Base-by-base conservation (phyloP, 2,888 invertebrate genomes). In the Orchesellides sinensis region DNA sequence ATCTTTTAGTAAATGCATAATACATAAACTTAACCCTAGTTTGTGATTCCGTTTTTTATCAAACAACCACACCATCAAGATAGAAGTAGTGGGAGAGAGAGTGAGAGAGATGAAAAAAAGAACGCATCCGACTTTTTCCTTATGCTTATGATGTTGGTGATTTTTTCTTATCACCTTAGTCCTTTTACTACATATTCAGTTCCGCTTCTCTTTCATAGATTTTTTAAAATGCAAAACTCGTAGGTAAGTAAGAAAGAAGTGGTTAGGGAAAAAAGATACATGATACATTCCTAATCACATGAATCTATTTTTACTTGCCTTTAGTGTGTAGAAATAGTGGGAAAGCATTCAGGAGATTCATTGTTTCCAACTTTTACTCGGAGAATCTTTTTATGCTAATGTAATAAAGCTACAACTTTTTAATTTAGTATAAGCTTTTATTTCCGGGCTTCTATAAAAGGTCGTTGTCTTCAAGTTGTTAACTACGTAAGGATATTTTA, bases 341-440 rank as follows among this genome's bases (percentile, higher is more conserved):
- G n/a, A 59, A 49, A 47, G 66, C 45, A 47, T 25, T 40, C n/a
- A 25, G 19, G 61, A 81, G 68, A 82, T 75, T 75, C 82, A 82
- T 82, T 75, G 82, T 82, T 82, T 75, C 70, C 65, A 82, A 82
- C 82, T 75, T 82, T n/a, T n/a, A 80, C 80, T 81, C 66, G 56
- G 70, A 75, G 75, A 82, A 75, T 75, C 75, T 82, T 81, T 82
- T 82, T 82, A 82, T 82, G 82, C 82, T 82, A 82, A 82, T 82
- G 82, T 82, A 82, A 82, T 82, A 82, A 82, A 82, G 82, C 82
- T 82, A 82, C 82, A 82, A 82, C 82, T 82, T 82, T 82, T 82
- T 82, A 82, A 82, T 82, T 82, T 82, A 82, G 82, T 82, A 82
- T 66, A 70, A 69, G 65, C 75, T 70, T 81, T 82, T 74, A 74